Conservation (phyloP, 1,140 invertebrate species). For the Drosophila sp. region DNA sequence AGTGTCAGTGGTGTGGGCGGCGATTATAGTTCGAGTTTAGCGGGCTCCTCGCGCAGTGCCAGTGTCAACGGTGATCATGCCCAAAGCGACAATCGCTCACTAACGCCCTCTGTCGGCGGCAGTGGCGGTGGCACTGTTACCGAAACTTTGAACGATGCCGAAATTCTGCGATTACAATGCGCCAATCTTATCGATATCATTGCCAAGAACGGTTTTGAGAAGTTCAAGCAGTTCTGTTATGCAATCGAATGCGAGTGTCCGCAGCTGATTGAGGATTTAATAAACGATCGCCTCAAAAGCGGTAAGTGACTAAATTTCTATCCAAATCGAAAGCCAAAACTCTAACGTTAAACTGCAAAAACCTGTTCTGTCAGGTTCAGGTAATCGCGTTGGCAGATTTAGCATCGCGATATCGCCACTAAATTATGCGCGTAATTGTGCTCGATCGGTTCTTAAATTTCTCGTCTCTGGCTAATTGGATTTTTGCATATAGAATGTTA, state of each 20-base stretch:
- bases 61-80: constrained; percentile 76
- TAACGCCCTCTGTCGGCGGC: constrained; percentile 71
- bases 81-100: constrained; percentile 75
- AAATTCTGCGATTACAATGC: constrained; percentile 75
- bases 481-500: constrained; percentile 27
- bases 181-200: constrained; percentile 85
- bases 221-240: constrained; percentile 86
- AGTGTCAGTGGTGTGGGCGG: constrained; percentile 54
- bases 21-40: constrained; percentile 61
- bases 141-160: constrained; percentile 70
- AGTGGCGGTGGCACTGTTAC: constrained; percentile 24
- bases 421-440: constrained; percentile 79
- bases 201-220: constrained; percentile 86
- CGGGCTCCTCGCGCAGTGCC: constrained; percentile 71
- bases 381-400: constrained; percentile 59
- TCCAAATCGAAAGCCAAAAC: constrained; percentile 6
- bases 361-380: constrained; percentile 54
- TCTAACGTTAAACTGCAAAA: constrained; percentile 7
- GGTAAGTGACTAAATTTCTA: constrained; percentile 69
- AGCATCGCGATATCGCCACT: constrained; percentile 60
- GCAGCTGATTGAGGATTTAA: constrained; percentile 86
- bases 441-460: constrained; percentile 71
- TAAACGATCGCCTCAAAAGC: constrained; percentile 83
- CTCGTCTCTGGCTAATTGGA: constrained; percentile 64
- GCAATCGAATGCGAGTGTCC: constrained; percentile 86